Percentiles rank a stretch among this genome's conserved stretches.
These are phyloP conservation scores for Mesocentrotus franciscanus DNA, from an alignment of 53 echinoderm and acorn worm species.

Conservation along the genomic window DNA sequence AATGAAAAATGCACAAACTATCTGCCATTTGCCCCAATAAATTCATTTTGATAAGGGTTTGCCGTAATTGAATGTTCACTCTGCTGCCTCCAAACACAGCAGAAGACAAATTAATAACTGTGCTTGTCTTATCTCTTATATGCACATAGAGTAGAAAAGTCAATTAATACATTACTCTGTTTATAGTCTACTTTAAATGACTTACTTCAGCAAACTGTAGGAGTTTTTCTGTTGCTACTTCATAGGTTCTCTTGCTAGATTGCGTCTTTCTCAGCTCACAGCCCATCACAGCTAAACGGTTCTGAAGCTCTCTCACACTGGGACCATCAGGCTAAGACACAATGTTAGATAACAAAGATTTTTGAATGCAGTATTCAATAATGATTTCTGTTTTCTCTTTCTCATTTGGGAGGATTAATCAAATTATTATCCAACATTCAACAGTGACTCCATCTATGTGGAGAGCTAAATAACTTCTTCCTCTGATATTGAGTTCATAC, in stretches of 20 bases:
- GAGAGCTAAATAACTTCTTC: too few species aligned
- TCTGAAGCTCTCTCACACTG: conserved; percentile 71
- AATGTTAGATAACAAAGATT: not conserved
- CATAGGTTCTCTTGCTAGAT: conserved; percentile 88
- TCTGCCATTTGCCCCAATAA: not conserved
- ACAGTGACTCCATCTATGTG: too few species aligned
- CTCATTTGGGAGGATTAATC: too few species aligned
- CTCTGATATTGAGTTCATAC: too few species aligned
- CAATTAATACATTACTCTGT: not conserved
- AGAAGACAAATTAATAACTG: not conserved
- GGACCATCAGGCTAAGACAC: conserved; percentile 29
- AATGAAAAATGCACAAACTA: not conserved
- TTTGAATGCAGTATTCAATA: not conserved
- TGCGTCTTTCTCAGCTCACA: conserved; percentile 91
- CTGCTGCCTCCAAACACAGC: not conserved
- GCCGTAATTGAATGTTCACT: not conserved
- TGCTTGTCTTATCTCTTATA: too few species aligned
- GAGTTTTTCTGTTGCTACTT: conserved; percentile 92
- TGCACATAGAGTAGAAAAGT: not conserved
- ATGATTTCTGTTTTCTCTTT: too few species aligned
- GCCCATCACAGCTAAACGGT: conserved; percentile 81
- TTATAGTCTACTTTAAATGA: not conserved
- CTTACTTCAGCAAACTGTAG: conserved; percentile 96
- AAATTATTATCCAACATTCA: too few species aligned
- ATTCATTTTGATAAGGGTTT: not conserved